Base-by-base conservation (phyloP, 2,888 invertebrate species). In the Stegana nigrithorax region DNA sequence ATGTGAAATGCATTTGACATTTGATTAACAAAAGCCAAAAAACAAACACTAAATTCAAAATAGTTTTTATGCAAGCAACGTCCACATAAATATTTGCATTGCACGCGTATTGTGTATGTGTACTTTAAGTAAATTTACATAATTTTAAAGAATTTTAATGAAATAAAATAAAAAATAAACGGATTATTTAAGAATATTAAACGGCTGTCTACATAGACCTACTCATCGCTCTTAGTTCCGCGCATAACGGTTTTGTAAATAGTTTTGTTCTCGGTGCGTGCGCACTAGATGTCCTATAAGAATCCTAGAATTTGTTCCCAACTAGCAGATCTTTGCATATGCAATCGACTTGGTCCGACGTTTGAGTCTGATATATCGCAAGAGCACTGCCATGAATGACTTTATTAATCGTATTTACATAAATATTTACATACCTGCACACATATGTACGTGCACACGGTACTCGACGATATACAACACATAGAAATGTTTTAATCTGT, bases 1-100 rank as follows among this genome's bases (percentile, higher is more conserved):
- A n/a, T n/a, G n/a, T n/a, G n/a, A n/a, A n/a, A n/a, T n/a, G n/a
- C n/a, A n/a, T n/a, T n/a, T n/a, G n/a, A n/a, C n/a, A n/a, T 42
- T 42, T 42, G 6, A 14, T 42, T 17, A n/a, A 26, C 50, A 12
- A 25, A 26, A 26, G 26, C 44, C 25, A 29, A 58, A 27, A 29
- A 29, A 53, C 6, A 56, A 10, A 51, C 7, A 17, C 12, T 47
- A 55, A 55, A 55, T 36, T 55, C 14, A 25, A 32, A 27, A 53
- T 14, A 69, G 63, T 70, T 67, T 71, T 77, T 79, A 75, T 79
- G 80, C 75, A 80, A 75, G 68, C 75, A 79, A 79, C 80, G 75
- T 75, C 80, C 75, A 75, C 7, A 12, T 10, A 7, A 17, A 32
- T 26, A 6, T 55, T 55, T 55, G 19, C 10, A 56, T n/a, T n/a